Conservation (phyloP, 2,888 invertebrate genomes). For the Pachliopta kotzebuea region DNA sequence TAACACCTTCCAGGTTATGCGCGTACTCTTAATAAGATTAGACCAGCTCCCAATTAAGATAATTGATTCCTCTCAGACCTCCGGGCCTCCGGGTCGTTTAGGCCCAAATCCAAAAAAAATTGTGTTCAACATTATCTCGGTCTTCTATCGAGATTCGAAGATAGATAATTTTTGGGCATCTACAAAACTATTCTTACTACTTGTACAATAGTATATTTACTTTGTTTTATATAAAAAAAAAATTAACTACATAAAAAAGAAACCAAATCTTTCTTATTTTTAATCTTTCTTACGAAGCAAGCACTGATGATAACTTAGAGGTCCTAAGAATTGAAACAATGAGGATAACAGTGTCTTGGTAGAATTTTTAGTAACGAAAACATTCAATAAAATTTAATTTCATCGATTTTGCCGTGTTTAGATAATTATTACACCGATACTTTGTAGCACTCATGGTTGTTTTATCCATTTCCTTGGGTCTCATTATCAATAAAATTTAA, state of each 20-base stretch:
- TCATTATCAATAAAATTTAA: too few relatives aligned
- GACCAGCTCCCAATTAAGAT: conserved; percentile 71
- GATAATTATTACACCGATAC: too few relatives aligned
- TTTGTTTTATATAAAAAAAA: not conserved
- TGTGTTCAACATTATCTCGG: conserved; percentile 46
- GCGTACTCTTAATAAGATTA: conserved; percentile 63
- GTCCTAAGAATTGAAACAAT: conserved; percentile 30
- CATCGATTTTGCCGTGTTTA: too few relatives aligned
- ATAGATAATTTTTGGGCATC: conserved; percentile 13
- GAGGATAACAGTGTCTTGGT: conserved; percentile 37
- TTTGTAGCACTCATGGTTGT: too few relatives aligned
- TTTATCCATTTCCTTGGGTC: too few relatives aligned
- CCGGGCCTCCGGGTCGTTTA: conserved; percentile 59
- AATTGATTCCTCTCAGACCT: conserved; percentile 69
- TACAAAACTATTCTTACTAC: conserved; percentile 25
- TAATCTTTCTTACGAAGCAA: too few relatives aligned
- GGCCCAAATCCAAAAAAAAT: conserved; percentile 50
- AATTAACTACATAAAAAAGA: too few relatives aligned
- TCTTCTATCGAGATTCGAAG: conserved; percentile 36
- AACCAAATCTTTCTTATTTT: too few relatives aligned
- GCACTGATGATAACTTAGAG: not conserved
- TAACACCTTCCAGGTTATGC: conserved; percentile 51
- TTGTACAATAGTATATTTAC: not conserved
- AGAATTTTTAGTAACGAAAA: conserved; percentile 32
- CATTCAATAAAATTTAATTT: too few relatives aligned